Evolutionary conservation across 2,888 invertebrate species (phyloP), one percentile per base, ranked within the genome.

Genomic region (Troglohyphantes excavatus): DNA sequence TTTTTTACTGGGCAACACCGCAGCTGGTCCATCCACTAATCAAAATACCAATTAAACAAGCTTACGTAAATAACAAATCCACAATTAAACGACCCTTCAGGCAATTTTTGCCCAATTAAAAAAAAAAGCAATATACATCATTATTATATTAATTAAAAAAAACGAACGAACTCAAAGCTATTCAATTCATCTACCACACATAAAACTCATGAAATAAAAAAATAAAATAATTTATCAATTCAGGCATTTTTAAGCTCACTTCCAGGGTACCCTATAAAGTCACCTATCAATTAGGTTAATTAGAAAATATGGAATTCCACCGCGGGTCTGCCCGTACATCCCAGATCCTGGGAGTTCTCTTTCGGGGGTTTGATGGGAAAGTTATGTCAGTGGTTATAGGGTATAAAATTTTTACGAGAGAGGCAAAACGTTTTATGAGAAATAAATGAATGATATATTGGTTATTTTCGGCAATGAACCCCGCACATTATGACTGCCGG

Each of bases 381-480:
- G 87, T 87, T 87, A 87, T 81, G 87, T 81, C 63, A 63, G 81
- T 81, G 81, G 87, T 87, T 87, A 87, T 87, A 87, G 87, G 81
- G 59, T 75, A 88, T 88, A 88, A 88, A 88, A 88, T 46, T 88
- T 88, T 88, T 88, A 88, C 88, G 88, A 88, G 81, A 61, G 81
- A 73, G 67, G 73, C 81, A 82, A 73, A 81, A 75, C 82, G 88
- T 73, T 88, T 88, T 88, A 88, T 75, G 88, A 82, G 88, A 82
- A 88, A 88, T 82, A 75, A 86, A 86, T 86, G 86, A 86, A 79
- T 79, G 86, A 86, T 86, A 86, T 86, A 86, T 86, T 78, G 76
- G 85, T 86, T 86, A 86, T 86, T 86, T 86, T 86, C 78, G 53
- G 85, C 85, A 78, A 67, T 78, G 85, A 70, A 70, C 83, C 78